Conservation (phyloP, 2,113 vertebrate genomes). For the Callionymus lyra region DNA sequence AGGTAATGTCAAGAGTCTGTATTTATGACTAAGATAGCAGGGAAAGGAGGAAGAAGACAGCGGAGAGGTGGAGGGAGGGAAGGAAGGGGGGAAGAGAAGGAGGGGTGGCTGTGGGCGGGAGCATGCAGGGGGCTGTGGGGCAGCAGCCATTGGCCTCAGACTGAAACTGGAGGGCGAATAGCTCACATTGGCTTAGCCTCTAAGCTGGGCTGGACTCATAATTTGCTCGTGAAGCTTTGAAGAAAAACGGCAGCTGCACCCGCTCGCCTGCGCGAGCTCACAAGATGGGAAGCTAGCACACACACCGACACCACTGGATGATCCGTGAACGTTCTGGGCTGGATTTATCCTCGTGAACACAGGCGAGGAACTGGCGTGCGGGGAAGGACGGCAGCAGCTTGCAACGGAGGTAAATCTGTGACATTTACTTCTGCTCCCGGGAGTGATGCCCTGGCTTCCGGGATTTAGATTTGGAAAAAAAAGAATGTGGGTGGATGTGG, state of each 20-base stretch:
- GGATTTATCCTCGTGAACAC: conserved; percentile 45
- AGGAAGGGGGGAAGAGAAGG: too few relatives aligned
- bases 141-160: conserved; percentile 62
- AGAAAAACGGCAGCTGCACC: conserved; percentile 80
- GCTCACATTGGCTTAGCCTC: conserved; percentile 73
- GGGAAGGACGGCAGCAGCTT: conserved; percentile 14
- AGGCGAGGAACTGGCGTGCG: conserved; percentile 38
- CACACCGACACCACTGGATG: conserved; percentile 69
- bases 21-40: conserved; percentile 53
- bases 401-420: conserved; percentile 54
- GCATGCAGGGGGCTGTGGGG: conserved; percentile 31
- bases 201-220: conserved; percentile 70
- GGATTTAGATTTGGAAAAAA: conserved; percentile 45
- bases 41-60: conserved; percentile 25
- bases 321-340: conserved; percentile 47
- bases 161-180: conserved; percentile 71
- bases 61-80: conserved; percentile 3
- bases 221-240: conserved; percentile 74
- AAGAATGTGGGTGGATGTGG: conserved; percentile 37
- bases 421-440: conserved; percentile 48
- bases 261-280: conserved; percentile 42
- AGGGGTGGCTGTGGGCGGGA: conserved; percentile 4
- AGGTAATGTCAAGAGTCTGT: conserved; percentile 48
- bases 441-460: conserved; percentile 48
- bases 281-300: conserved; percentile 51